Evolutionary conservation across 2,113 vertebrate species (phyloP).

Genomic region (Hydrochoerus hydrochaeris): DNA sequence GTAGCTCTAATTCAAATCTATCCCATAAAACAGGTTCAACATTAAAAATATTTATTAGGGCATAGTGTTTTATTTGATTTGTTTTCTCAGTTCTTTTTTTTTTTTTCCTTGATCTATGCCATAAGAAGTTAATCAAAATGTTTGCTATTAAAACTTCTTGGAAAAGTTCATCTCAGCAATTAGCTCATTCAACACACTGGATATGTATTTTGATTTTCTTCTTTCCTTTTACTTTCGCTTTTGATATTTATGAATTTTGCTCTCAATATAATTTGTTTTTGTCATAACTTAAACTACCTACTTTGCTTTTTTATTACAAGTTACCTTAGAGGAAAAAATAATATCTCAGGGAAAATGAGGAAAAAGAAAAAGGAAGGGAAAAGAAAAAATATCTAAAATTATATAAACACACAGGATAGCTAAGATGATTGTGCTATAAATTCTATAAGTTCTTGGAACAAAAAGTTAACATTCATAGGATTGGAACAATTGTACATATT

Average conservation of each 20-base stretch:
- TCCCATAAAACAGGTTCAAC: not conserved
- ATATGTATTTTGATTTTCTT: not conserved
- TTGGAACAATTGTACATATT: too few relatives aligned
- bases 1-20: not conserved
- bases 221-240: not conserved
- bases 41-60: not conserved
- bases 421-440: too few relatives aligned
- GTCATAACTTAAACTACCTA: too few relatives aligned
- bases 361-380: too few relatives aligned
- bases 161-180: not conserved
- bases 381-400: too few relatives aligned
- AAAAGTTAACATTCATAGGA: too few relatives aligned
- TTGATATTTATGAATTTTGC: not conserved
- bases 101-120: not conserved
- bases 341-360: too few relatives aligned
- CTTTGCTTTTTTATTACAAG: not conserved
- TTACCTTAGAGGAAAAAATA: too few relatives aligned
- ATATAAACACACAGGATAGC: too few relatives aligned
- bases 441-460: too few relatives aligned
- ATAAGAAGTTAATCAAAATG: not conserved
- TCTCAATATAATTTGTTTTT: not conserved
- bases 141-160: not conserved
- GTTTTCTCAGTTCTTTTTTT: not conserved
- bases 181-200: not conserved
- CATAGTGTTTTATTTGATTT: not conserved